phyloP scores from a whole-genome alignment of 2,113 vertebrate species.

The Quiscalus mexicanus region DNA sequence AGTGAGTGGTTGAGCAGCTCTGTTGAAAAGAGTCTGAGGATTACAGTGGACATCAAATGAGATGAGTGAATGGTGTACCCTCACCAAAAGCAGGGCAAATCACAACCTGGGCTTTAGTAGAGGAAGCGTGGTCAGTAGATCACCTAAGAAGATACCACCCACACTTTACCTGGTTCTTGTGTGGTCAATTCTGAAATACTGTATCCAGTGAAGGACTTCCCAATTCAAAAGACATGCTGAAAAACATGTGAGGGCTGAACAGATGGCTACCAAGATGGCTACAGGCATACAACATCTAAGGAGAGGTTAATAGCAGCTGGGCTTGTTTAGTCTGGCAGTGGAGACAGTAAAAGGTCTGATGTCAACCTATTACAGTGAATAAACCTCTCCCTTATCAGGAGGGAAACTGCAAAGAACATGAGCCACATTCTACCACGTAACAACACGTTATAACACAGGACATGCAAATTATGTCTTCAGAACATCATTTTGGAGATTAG shows the following conservation, averaged over 20 bases:
- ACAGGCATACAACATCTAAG: fast-evolving
- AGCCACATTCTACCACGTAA: background rate
- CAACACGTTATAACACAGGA: background rate
- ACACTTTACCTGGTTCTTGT: background rate
- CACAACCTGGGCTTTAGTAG: background rate
- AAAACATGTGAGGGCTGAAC: background rate
- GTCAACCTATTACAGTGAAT: background rate
- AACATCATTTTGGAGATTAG: background rate
- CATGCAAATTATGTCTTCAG: background rate
- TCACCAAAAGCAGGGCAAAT: background rate
- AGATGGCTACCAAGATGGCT: background rate
- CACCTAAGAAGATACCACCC: background rate
- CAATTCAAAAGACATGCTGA: background rate
- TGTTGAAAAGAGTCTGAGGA: background rate
- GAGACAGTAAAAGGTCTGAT: background rate
- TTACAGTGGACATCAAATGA: background rate
- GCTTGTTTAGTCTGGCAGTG: background rate
- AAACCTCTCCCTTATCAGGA: background rate
- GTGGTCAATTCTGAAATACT: fast-evolving
- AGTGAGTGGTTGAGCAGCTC: background rate
- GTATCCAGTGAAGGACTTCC: background rate
- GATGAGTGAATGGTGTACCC: background rate
- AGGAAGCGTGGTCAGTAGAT: background rate
- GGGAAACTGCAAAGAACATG: background rate
- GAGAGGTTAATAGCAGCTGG: background rate